These are phyloP conservation scores for Candoia aspera DNA, from an alignment of 2,113 vertebrate genomes.

Conservation along the genomic window DNA sequence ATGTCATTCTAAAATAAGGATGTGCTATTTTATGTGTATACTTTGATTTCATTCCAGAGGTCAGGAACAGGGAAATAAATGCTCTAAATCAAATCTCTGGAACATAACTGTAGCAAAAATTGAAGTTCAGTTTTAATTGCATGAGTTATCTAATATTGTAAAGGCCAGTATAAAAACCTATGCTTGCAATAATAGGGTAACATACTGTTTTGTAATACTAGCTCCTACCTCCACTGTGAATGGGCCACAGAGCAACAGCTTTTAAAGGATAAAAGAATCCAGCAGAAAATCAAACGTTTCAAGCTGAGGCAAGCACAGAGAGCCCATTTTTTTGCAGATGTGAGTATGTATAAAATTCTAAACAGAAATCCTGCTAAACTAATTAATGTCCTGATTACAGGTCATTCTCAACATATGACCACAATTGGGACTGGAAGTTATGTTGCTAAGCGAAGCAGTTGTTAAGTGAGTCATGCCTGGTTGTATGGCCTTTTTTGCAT, in stretches of 20 bases:
- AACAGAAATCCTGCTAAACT: constrained; percentile 13
- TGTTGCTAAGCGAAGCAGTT: too few relatives aligned
- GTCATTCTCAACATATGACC: too few relatives aligned
- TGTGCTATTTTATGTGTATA: background rate
- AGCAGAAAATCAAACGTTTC: constrained; percentile 99
- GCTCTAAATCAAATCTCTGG: background rate
- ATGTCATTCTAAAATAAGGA: fast-evolving
- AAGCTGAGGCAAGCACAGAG: constrained; percentile 97
- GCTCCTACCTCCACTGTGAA: constrained; percentile 98
- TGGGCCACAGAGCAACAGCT: constrained; percentile 98
- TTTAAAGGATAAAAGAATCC: constrained; percentile 98
- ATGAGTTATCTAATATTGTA: background rate
- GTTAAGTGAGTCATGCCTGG: too few relatives aligned
- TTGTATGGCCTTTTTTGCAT: too few relatives aligned
- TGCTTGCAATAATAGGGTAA: constrained; percentile 47
- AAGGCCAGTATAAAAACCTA: constrained; percentile 18
- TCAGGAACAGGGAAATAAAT: background rate
- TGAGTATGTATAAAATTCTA: constrained; percentile 74
- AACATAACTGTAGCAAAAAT: background rate
- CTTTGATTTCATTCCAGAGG: background rate
- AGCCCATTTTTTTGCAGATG: constrained; percentile 97
- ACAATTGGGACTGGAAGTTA: too few relatives aligned
- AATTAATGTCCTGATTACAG: background rate
- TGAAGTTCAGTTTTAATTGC: background rate
- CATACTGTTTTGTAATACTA: constrained; percentile 68